Evolutionary conservation across 2,113 vertebrate species (phyloP), one percentile per base, ranked within the genome.

Genomic region (Barbus barbus): DNA sequence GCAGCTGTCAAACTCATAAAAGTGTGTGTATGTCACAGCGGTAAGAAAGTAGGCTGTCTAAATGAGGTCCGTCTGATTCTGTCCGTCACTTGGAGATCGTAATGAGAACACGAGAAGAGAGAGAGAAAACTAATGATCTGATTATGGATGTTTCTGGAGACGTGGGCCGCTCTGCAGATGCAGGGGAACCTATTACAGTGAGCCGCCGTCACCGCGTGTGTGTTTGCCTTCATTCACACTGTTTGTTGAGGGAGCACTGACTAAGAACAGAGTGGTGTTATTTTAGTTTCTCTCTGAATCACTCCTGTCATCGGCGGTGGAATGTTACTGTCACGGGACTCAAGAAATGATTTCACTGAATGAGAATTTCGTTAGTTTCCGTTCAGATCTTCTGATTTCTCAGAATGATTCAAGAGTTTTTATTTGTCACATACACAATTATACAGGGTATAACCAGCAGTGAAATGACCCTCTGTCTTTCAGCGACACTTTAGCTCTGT

Each of bases 131-230:
- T n/a, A 41, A n/a, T 46, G 83, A n/a, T 81, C 36, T 79, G 33
- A 79, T 41, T 79, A 26, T 79, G 77, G 77, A 79, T 41, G 38
- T 44, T 79, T 79, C 58, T 79, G 24, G 58, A 63, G 77, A 28
- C n/a, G 18, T 58, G 22, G 51, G 22, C 13, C 4, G 53, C 33
- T 78, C 53, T 78, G 51, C 28, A 78, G 75, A 78, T 60, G 75
- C 75, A 38, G 51, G 51, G 53, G 75, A 78, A 78, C 75, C 75
- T 58, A 53, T 76, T 76, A 76, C 48, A 56, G 31, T 61, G 78
- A 67, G 78, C 9, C 16, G 8, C 36, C 44, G 58, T 61, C 41
- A 48, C 78, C 28, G 24, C 18, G 36, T 60, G 31, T n/a, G 18
- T 41, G 22, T 26, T 3, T 80, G 60, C 38, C 36, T 76, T 44